Evolutionary conservation across 2,797 vertebrate species (phyloP), one percentile per base, ranked within the genome.

Genomic region (Spheniscus humboldti): DNA sequence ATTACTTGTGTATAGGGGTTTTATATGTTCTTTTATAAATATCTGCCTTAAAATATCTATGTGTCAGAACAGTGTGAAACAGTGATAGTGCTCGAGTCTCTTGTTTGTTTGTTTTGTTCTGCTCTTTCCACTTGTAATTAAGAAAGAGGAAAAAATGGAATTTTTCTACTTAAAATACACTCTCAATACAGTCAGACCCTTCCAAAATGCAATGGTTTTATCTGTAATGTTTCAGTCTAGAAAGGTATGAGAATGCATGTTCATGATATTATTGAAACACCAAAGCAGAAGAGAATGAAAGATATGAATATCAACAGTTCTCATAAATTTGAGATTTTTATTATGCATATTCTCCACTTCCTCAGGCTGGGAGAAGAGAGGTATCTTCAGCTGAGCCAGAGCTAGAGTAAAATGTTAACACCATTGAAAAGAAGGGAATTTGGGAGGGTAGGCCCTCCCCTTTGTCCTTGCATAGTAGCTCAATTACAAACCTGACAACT

Each of bases 91-190:
- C 2, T 73, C 33, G 15, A 30, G 19, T 60, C 31, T 68, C 28
- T 57, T 73, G 50, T 39, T 35, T 14, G 1, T 41, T 14, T 68
- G 8, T 35, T 60, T 85, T 53, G 12, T 62, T 90, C n/a, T 52
- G 6, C 17, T 81, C 4, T 57, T 63, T 6, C 9, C 20, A 9
- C 9, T 48, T 73, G 9, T 18, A 90, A 82, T 82, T 91, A 80
- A 67, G 19, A 53, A 45, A 18, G 1, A 7, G 7, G 11, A 3
- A 37, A 48, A 31, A 11, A 0, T 0, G 0, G 5, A 33, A 6
- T 50, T 72, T 89, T 93, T 59, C 30, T 52, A 6, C 12, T 50
- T 52, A 55, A 57, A 50, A 16, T 35, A 39, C 57, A 25, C 11
- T 45, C 20, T 72, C 10, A 62, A 3, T 45, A 9, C 2, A 53